Conservation (phyloP, 2,888 invertebrate species). For the Idaea dimidiata region DNA sequence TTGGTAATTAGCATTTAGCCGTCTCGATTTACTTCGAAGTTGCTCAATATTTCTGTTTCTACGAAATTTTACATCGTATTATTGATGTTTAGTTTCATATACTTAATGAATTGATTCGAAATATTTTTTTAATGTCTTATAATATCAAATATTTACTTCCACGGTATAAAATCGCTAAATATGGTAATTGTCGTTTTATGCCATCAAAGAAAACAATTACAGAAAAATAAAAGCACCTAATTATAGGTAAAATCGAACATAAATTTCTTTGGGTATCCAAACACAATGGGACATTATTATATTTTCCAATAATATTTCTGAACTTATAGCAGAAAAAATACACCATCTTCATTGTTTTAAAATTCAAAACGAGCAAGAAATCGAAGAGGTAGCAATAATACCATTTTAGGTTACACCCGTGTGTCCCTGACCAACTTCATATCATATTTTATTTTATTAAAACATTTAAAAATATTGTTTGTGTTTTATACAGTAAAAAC, state of each 20-base stretch:
- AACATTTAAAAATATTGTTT: constrained; percentile 8
- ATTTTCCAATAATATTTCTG: neutral
- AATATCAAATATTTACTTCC: no score
- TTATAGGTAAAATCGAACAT: neutral
- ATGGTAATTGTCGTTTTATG: no score
- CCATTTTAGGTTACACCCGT: constrained; percentile 10
- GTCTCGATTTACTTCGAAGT: constrained; percentile 52
- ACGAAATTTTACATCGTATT: constrained; percentile 36
- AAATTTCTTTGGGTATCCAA: neutral
- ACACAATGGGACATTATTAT: neutral
- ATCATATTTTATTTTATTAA: neutral
- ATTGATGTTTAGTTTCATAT: constrained; percentile 23
- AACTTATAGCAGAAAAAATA: neutral
- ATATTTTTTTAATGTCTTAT: constrained; percentile 5
- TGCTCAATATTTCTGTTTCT: constrained; percentile 52
- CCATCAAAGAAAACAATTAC: neutral
- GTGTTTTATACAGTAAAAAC: constrained; percentile 26
- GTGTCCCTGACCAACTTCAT: constrained; percentile 19
- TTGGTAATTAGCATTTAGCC: constrained; percentile 64
- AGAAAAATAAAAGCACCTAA: neutral
- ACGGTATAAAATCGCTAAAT: no score
- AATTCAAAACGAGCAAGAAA: neutral
- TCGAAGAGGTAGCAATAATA: neutral
- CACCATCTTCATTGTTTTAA: neutral
- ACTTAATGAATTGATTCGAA: constrained; percentile 15